These are phyloP conservation scores for Mesoclemmys tuberculata DNA, from an alignment of 2,113 vertebrate genomes.

Conservation along the genomic window DNA sequence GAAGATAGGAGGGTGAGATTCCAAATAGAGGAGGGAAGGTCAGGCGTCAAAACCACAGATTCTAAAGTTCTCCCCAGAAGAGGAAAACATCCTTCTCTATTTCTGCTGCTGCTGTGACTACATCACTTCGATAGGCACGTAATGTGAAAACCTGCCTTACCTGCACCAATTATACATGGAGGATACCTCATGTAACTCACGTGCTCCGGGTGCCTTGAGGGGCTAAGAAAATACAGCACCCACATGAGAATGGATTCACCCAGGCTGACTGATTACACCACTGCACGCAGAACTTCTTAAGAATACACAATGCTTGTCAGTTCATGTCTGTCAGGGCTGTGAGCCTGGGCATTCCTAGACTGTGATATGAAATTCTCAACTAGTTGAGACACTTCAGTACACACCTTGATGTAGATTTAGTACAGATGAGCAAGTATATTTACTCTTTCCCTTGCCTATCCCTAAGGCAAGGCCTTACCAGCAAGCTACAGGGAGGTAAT, in stretches of 20 bases:
- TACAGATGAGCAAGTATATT: not conserved
- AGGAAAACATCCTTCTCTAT: not conserved
- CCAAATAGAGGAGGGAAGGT: not conserved
- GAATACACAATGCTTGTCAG: not conserved
- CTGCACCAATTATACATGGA: not conserved
- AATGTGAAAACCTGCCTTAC: not conserved
- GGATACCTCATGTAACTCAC: not conserved
- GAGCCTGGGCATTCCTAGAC: not conserved
- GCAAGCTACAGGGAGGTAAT: not conserved
- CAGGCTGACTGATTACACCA: not conserved
- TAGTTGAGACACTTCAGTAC: constrained; percentile 20
- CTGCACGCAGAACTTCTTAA: not conserved
- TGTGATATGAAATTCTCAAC: not conserved
- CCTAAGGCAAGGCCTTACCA: not conserved
- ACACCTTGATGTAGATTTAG: constrained; percentile 7
- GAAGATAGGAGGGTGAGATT: not conserved
- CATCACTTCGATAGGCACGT: not conserved
- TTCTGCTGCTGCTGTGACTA: not conserved
- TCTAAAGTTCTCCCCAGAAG: not conserved
- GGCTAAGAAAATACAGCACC: not conserved
- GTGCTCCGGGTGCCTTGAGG: not conserved
- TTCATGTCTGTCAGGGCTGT: not conserved
- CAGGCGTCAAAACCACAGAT: not conserved
- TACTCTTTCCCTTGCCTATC: not conserved
- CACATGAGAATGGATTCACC: not conserved